Base-by-base conservation (phyloP, 2,113 vertebrate genomes). In the Charina bottae region DNA sequence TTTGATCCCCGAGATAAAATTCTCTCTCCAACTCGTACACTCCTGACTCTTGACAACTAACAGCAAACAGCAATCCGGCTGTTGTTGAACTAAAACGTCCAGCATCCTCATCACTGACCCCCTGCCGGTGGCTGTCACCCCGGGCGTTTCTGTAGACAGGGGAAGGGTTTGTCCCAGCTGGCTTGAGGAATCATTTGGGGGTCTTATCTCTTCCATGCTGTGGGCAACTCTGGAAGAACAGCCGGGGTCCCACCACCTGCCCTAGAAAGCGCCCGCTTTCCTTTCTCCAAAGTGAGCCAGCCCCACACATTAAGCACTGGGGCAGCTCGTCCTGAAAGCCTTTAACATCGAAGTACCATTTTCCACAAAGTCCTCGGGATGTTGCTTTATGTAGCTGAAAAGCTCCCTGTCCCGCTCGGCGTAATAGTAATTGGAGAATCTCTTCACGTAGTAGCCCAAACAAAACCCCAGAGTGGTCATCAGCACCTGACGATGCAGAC, bases 401-500 rank as follows among this genome's bases (percentile, higher is more conserved):
- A 99, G 95, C 1, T 99, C 98, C 4, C 97, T 97, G 95, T 99
- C 99, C 88, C 64, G 46, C 78, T 92, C 97, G 92, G 99, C 98
- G 0, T 96, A 90, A 0, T 91, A 0, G 92, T 98, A 99, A 1
- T 98, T 97, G 6, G 97, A 93, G 4, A 96, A 95, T 94, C 98
- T 99, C 0, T 94, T 53, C 0, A 98, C 0, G 42, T 98, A 98
- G 96, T 99, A 99, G 10, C 99, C 99, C 23, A 97, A 9, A 90
- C 98, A 98, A 97, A 97, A 98, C 0, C 98, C 98, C 89, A 98
- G 60, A 0, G 97, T 98, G 8, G 96, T 0, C 0, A 96, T 26
- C 0, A 99, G 97, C 59, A 98, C 0, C 89, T 99, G 99, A 12
- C 99, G 98, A 92, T 99, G 99, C 33, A 98, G 72, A 90, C 99